Evolutionary conservation across 2,888 invertebrate species (phyloP), one percentile per base, ranked within the genome.

Genomic region (Drosophila affinis): DNA sequence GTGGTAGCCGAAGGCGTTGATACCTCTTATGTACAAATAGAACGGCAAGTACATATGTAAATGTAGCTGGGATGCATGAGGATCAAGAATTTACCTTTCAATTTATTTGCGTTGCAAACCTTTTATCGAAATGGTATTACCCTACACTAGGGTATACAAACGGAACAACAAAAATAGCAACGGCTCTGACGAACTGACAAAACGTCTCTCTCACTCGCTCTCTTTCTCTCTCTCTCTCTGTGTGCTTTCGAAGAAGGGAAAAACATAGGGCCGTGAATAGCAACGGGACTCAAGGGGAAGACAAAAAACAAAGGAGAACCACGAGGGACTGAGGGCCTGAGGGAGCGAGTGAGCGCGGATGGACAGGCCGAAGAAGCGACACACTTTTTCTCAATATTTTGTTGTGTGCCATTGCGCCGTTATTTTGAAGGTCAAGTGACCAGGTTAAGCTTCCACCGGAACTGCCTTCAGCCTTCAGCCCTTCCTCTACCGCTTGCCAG

Each of bases 401-500:
- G 51, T 57, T 49, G 57, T 73, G 57, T 63, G 70, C 65, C 67
- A 81, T 78, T 72, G 79, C 79, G 76, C 71, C 72, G 84, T 87
- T 76, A 76, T 83, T 78, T 79, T 79, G 87, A 84, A 84, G 83
- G 83, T 87, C 83, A 75, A 70, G 63, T 75, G 79, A 56, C 77
- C 87, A 69, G 59, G 63, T 51, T 24, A 52, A 62, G 54, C 72
- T 73, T 63, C 56, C 58, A 51, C 73, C 71, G 72, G 71, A 72
- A 72, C 72, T 52, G 14, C 49, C 63, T 44, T 62, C 47, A 24
- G 53, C 17, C 32, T 24, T 24, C 59, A 32, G 5, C 58, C 34
- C 46, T 51, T 34, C 44, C 10, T 39, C 7, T 3, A 9, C 14
- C 21, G 39, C 53, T 39, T 24, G 27, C 46, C 55, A 65, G 61